Evolutionary conservation across 30 jellyfish, hydroid and myxozoan species (phyloP).

Genomic region (Hydractinia symbiolongicarpus): DNA sequence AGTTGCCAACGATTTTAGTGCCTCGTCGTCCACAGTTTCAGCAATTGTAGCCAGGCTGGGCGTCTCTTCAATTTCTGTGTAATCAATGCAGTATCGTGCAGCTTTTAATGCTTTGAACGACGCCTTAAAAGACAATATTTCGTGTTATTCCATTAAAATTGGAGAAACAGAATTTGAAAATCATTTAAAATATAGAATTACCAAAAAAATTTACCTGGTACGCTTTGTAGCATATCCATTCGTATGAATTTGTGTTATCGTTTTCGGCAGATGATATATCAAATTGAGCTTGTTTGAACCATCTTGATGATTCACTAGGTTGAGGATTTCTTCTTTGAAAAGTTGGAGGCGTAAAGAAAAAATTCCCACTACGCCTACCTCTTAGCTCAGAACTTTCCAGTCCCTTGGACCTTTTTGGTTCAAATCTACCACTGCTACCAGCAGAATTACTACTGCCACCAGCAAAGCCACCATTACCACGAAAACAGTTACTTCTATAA

Average conservation of each 20-base stretch:
- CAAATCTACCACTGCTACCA: too few species aligned
- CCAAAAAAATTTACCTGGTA: slow-evolving; percentile 49
- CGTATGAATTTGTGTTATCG: slow-evolving; percentile 1
- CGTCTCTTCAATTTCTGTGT: slow-evolving; percentile 1
- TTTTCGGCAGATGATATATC: slow-evolving; percentile 42
- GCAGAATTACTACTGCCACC: too few species aligned
- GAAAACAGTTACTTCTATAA: too few species aligned
- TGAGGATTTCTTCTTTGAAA: slow-evolving; percentile 49
- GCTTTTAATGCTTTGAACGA: slow-evolving; percentile 62
- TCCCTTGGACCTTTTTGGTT: too few species aligned
- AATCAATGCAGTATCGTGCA: slow-evolving; percentile 40
- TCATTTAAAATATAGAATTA: background rate
- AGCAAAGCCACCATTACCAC: too few species aligned
- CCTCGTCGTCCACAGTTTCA: background rate
- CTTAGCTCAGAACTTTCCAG: too few species aligned
- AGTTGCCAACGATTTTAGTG: slow-evolving; percentile 12
- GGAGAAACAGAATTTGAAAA: background rate
- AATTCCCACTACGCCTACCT: too few species aligned
- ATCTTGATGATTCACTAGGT: slow-evolving; percentile 65
- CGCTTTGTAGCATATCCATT: slow-evolving; percentile 69
- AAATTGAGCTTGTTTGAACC: slow-evolving; percentile 66
- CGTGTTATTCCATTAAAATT: background rate
- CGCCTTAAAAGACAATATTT: slow-evolving; percentile 25
- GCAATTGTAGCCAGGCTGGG: background rate
- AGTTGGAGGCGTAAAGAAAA: slow-evolving; percentile 33